A percentile compares a stretch with the other conserved stretches of the same genome.
Conservation (phyloP, 2,113 vertebrate species). For the Anolis sagrei region DNA sequence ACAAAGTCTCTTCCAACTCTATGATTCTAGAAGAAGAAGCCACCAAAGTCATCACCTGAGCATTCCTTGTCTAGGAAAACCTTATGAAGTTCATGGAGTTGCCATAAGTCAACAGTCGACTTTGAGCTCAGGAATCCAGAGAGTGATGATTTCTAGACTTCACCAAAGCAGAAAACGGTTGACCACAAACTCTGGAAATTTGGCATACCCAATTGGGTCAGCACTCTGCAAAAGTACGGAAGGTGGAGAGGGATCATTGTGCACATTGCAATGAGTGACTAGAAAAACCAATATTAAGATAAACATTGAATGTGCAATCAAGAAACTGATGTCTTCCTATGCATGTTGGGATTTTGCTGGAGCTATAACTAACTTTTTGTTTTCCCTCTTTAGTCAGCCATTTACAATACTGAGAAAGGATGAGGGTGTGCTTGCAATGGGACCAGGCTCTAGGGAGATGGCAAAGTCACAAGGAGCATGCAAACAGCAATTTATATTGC, state of each 20-base stretch:
- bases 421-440: slow-evolving; percentile 38
- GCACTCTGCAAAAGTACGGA: background rate
- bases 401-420: slow-evolving; percentile 52
- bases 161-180: background rate
- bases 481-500: slow-evolving; percentile 64
- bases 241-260: background rate
- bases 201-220: background rate
- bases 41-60: no score
- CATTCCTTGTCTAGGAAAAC: no score
- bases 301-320: background rate
- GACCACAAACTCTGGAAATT: no score
- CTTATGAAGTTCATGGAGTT: no score
- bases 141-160: background rate
- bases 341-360: slow-evolving; percentile 38
- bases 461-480: slow-evolving; percentile 67
- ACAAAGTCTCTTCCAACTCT: no score
- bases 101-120: no score
- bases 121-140: background rate
- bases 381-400: slow-evolving; percentile 43
- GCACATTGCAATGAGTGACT: background rate
- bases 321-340: slow-evolving; percentile 13
- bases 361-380: slow-evolving; percentile 28
- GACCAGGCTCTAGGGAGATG: slow-evolving; percentile 57
- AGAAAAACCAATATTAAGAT: background rate
- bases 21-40: no score